phyloP scores from a whole-genome alignment of 2,888 invertebrate genomes.

The Habroteleia sp. region DNA sequence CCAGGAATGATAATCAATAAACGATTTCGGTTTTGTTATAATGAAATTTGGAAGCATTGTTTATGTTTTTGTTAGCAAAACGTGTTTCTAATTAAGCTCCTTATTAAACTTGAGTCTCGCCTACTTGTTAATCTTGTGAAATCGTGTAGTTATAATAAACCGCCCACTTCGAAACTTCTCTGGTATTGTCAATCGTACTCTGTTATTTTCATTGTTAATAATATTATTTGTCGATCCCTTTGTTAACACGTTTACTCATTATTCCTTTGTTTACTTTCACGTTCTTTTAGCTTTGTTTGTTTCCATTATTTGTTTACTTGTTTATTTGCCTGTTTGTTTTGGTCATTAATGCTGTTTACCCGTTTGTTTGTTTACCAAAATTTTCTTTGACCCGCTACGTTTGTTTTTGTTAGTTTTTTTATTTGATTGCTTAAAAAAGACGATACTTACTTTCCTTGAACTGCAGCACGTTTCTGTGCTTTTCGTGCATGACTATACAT shows the following conservation, averaged over 20 bases:
- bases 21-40: background rate
- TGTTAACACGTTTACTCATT: background rate
- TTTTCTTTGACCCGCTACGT: too few relatives aligned
- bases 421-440: too few relatives aligned
- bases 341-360: too few relatives aligned
- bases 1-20: conserved; percentile 3
- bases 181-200: too few relatives aligned
- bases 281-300: conserved; percentile 6
- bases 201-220: too few relatives aligned
- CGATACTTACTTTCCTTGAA: conserved; percentile 91
- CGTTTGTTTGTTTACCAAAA: background rate
- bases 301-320: conserved; percentile 1
- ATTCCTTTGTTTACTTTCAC: background rate
- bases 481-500: conserved; percentile 89
- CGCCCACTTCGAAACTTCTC: too few relatives aligned
- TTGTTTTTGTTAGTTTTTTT: background rate
- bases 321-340: background rate
- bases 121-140: conserved; percentile 21
- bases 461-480: conserved; percentile 82
- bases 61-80: background rate
- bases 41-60: conserved; percentile 1
- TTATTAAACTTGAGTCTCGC: conserved; percentile 25
- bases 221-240: too few relatives aligned
- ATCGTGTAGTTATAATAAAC: conserved; percentile 27
- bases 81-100: conserved; percentile 21